phyloP scores from a whole-genome alignment of 1,140 invertebrate species.

The Portunus trituberculatus region DNA sequence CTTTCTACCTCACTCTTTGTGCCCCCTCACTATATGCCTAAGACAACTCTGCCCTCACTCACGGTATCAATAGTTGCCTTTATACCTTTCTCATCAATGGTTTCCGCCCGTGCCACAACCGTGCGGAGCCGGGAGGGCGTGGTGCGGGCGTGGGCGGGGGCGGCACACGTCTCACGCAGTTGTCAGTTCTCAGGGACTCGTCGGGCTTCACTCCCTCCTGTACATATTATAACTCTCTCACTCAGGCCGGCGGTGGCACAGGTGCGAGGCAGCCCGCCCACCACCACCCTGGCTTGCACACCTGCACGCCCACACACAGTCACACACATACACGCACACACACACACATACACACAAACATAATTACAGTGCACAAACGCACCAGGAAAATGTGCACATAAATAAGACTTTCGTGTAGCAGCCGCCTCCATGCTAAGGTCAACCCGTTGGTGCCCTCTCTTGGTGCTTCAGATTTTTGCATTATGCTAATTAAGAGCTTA shows the following conservation, averaged over 20 bases:
- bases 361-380: constrained; percentile 59
- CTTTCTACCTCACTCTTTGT: background rate
- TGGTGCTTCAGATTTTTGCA: constrained; percentile 69
- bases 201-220: constrained; percentile 75
- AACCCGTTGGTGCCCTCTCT: constrained; percentile 73
- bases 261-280: constrained; percentile 43
- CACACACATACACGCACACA: constrained; percentile 48
- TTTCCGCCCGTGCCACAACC: background rate
- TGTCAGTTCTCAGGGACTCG: constrained; percentile 76
- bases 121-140: background rate
- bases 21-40: background rate
- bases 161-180: constrained; percentile 68
- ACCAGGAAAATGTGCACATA: constrained; percentile 68
- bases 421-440: constrained; percentile 73
- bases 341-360: background rate
- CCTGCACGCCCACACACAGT: constrained; percentile 51
- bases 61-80: constrained; percentile 22
- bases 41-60: background rate
- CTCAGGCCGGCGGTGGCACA: constrained; percentile 72
- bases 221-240: constrained; percentile 69
- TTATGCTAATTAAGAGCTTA: constrained; percentile 56
- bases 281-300: constrained; percentile 49
- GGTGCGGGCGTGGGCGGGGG: constrained; percentile 52
- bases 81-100: background rate
- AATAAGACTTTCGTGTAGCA: constrained; percentile 60